phyloP scores from a whole-genome alignment of 2,113 vertebrate genomes.

The Misgurnus mizolepis region DNA sequence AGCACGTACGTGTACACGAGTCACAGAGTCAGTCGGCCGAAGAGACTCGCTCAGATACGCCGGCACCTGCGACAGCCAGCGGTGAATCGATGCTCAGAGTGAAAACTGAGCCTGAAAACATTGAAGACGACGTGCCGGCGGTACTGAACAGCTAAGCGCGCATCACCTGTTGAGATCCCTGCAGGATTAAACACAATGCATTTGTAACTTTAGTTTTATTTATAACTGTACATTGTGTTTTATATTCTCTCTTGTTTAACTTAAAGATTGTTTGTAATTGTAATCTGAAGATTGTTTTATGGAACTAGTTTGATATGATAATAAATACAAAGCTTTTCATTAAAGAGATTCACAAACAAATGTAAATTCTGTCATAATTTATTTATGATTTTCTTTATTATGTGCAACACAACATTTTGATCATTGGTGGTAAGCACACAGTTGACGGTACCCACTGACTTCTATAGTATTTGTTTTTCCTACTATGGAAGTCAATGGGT shows the following conservation, averaged over 20 bases:
- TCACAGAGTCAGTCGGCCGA: background rate
- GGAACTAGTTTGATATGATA: background rate
- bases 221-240: constrained; percentile 29
- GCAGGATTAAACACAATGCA: background rate
- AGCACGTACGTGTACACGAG: constrained; percentile 70
- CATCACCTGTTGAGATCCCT: too few relatives aligned
- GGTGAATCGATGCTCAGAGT: background rate
- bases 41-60: background rate
- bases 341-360: too few relatives aligned
- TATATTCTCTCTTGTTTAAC: background rate
- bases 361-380: too few relatives aligned
- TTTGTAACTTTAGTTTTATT: constrained; percentile 10
- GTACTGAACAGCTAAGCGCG: background rate
- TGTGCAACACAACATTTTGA: background rate
- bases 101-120: background rate
- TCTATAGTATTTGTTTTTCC: too few relatives aligned
- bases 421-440: too few relatives aligned
- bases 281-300: background rate
- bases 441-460: too few relatives aligned
- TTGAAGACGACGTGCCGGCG: background rate
- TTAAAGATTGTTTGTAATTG: background rate
- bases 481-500: too few relatives aligned
- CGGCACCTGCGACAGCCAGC: background rate
- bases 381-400: too few relatives aligned
- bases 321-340: background rate